These are phyloP conservation scores for Calyptomena viridis DNA, from an alignment of 2,113 vertebrate genomes.

Conservation along the genomic window DNA sequence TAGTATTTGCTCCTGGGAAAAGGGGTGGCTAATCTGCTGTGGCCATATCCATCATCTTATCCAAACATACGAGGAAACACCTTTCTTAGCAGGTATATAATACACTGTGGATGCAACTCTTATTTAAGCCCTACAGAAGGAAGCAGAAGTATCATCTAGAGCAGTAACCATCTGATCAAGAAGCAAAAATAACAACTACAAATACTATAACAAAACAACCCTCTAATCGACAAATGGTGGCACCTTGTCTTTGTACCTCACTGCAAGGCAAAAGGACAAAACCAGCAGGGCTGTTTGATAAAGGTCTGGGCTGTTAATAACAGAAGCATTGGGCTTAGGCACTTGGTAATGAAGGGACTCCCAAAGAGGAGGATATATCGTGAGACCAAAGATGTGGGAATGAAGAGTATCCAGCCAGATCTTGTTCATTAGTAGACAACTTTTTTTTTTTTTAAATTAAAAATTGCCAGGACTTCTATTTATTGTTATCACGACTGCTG, in stretches of 20 bases:
- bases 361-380: neutral
- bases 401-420: neutral
- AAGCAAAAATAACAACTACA: neutral
- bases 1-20: neutral
- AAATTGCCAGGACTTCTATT: slow-evolving; percentile 10
- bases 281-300: neutral
- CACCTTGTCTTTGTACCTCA: neutral
- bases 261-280: neutral
- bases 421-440: neutral
- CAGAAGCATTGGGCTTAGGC: neutral
- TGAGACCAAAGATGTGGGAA: neutral
- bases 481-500: neutral
- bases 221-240: neutral
- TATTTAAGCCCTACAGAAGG: neutral
- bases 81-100: neutral
- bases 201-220: neutral
- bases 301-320: neutral
- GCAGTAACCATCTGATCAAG: neutral
- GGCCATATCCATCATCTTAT: neutral
- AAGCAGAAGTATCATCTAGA: neutral
- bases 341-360: neutral
- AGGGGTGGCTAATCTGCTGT: neutral
- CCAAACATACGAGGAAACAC: neutral
- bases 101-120: neutral
- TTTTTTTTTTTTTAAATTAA: neutral